Evolutionary conservation across 2,797 vertebrate species (phyloP).

Genomic region (Echiichthys vipera): DNA sequence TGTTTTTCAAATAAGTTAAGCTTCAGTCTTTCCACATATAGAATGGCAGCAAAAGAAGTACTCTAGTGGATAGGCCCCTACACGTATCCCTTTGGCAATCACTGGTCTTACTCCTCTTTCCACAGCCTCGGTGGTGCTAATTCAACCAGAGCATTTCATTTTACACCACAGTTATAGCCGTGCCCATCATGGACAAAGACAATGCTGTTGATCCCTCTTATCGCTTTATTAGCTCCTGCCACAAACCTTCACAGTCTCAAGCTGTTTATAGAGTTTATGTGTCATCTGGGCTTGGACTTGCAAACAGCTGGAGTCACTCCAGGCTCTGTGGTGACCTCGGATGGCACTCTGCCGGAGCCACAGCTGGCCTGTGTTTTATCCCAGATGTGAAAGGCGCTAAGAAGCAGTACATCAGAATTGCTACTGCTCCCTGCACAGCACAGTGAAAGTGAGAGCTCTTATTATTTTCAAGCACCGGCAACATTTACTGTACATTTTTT

Average conservation of each 20-base stretch:
- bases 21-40: not conserved
- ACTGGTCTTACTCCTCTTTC: not conserved
- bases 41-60: not conserved
- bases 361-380: conserved; percentile 68
- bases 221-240: conserved; percentile 58
- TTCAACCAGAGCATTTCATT: conserved; percentile 25
- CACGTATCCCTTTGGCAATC: not conserved
- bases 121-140: not conserved
- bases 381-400: conserved; percentile 62
- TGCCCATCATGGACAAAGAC: conserved; percentile 29
- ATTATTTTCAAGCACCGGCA: conserved; percentile 32
- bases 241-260: conserved; percentile 59
- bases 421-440: conserved; percentile 22
- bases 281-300: conserved; percentile 54
- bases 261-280: conserved; percentile 60
- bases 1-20: not conserved
- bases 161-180: conserved; percentile 14
- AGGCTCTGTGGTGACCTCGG: conserved; percentile 66
- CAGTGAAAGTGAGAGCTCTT: conserved; percentile 36
- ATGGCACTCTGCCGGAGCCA: conserved; percentile 62
- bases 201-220: conserved; percentile 49
- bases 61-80: too few species aligned
- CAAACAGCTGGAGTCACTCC: conserved; percentile 69
- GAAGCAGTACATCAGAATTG: conserved; percentile 27
- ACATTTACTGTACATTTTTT: conserved; percentile 12